These are phyloP conservation scores for Conus ventricosus DNA, from an alignment of 1,140 invertebrate species.

Conservation along the genomic window DNA sequence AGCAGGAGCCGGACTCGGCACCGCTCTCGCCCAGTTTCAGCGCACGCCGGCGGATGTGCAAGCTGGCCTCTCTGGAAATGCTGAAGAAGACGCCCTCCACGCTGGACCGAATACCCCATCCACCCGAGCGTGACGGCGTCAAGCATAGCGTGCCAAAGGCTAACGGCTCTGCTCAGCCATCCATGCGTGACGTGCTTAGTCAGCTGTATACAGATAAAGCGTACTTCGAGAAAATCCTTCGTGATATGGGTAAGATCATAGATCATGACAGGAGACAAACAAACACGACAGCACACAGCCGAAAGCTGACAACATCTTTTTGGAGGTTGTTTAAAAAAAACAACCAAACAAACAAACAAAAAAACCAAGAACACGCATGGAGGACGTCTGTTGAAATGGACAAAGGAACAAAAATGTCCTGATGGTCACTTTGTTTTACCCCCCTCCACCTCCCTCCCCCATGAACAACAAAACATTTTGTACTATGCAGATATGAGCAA, in stretches of 20 bases:
- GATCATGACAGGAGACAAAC: too few species aligned
- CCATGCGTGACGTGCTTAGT: conserved; percentile 19
- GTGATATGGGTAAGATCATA: conserved; percentile 77
- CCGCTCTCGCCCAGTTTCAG: background rate
- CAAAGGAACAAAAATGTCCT: too few species aligned
- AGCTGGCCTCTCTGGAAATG: background rate
- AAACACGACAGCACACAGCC: too few species aligned
- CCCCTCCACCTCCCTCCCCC: too few species aligned
- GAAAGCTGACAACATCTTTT: too few species aligned
- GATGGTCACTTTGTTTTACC: too few species aligned
- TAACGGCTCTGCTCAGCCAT: background rate
- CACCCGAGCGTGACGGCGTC: background rate
- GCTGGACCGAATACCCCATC: background rate
- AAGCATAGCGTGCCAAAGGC: background rate
- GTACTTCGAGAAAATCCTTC: conserved; percentile 46
- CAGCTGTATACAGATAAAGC: conserved; percentile 26
- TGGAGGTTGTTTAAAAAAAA: too few species aligned
- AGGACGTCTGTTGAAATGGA: too few species aligned
- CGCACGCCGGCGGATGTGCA: background rate
- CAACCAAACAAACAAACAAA: too few species aligned
- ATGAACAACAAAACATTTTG: too few species aligned
- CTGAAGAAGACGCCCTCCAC: background rate
- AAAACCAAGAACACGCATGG: too few species aligned
- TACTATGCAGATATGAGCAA: too few species aligned
- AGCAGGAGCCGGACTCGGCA: background rate